These are phyloP conservation scores for Drosophila leontia DNA, from an alignment of 1,140 invertebrate species.

Conservation along the genomic window DNA sequence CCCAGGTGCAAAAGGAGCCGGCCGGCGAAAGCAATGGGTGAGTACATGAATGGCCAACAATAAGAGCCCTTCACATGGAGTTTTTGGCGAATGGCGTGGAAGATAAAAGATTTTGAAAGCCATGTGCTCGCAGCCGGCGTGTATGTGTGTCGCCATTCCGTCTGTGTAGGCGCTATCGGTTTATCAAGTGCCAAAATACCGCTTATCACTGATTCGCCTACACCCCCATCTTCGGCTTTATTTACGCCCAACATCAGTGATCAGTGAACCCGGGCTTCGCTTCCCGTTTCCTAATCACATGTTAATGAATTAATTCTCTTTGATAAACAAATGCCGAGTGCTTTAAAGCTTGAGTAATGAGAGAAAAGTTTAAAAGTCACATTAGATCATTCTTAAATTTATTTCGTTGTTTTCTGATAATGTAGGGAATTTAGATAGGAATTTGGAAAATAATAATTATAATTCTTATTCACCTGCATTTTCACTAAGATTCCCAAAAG, in stretches of 20 bases:
- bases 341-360: neutral
- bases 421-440: neutral
- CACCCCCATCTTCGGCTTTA: slow-evolving; percentile 25
- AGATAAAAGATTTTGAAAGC: neutral
- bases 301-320: slow-evolving; percentile 15
- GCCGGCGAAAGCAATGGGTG: slow-evolving; percentile 34
- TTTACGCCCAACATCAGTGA: slow-evolving; percentile 32
- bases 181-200: slow-evolving; percentile 36
- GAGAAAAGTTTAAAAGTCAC: neutral
- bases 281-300: slow-evolving; percentile 24
- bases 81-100: slow-evolving; percentile 3
- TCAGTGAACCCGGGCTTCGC: slow-evolving; percentile 25
- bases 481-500: too few species aligned
- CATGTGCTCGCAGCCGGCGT: slow-evolving; percentile 27
- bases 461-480: neutral
- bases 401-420: neutral
- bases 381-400: slow-evolving; percentile 14
- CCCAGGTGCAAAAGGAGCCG: slow-evolving; percentile 35
- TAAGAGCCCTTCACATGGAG: neutral
- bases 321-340: slow-evolving; percentile 1
- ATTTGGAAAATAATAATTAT: neutral
- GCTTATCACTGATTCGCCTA: slow-evolving; percentile 45
- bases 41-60: slow-evolving; percentile 22
- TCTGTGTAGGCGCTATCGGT: slow-evolving; percentile 30
- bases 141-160: slow-evolving; percentile 44